Base-by-base conservation (phyloP, 1,140 invertebrate species). In the Anagrus nilaparvatae region DNA sequence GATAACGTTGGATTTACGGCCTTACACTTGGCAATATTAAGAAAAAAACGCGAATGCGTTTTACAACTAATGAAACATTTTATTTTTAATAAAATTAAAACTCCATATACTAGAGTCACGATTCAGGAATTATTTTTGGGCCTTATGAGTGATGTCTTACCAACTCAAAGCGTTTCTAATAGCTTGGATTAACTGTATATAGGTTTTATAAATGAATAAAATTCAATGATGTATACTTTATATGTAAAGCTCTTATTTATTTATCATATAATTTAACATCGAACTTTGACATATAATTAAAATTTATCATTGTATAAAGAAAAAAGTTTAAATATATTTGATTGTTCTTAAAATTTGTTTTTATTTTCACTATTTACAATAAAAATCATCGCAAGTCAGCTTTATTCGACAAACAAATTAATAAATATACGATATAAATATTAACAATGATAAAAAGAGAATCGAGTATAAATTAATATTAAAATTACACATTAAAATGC, bases 21-120 rank as follows among this genome's bases (percentile, higher is more conserved):
- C 7, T 38, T 58, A 14, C 46, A 51, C 17, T 21, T 56, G 30
- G 50, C 52, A 8, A 53, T 56, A 13, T 29, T 56, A 2, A 25
- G 32, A 13, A 47, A 36, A 10, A 56, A 44, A 8, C 44, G 51
- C 10, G 48, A 56, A 4, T 44, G 33, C n/a, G 47, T 39, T 1
- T 25, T 54, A n/a, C 3, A 33, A 13, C 28, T 56, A 8, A 44
- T 43, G 4, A 35, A 47, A 27, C 39, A 36, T 17, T 28, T 24
- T 24, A 31, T 43, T 20, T 18, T 28, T 3, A 23, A 7, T 12
- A 33, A 49, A 0, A 9, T 24, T 17, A 43, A 3, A 8, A 35
- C 43, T 3, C 37, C 44, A 3, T 13, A 23, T 1, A 37, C 43
- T 17, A 29, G 21, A 14, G 29, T 28, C 1, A 44, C 53, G 7